Evolutionary conservation across 1,140 invertebrate genomes (phyloP), one percentile per base, ranked within the genome.

Genomic region (Rhopalosiphum padi): DNA sequence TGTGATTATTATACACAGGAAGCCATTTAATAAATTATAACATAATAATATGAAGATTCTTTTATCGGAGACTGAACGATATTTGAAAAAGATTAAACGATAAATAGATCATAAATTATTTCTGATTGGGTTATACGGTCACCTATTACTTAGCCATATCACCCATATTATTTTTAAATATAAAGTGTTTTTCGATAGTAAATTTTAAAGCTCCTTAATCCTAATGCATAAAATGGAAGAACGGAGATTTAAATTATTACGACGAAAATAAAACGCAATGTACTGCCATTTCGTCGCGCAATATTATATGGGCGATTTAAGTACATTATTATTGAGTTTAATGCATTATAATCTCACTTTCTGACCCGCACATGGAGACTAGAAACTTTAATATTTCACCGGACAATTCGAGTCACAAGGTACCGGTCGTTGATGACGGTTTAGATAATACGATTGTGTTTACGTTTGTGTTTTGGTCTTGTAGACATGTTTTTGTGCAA

Each of bases 271-370:
- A 77, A 77, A 77, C 30, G 15, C 15, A n/a, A 11, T 30, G 60
- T 68, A 68, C 60, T 23, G 30, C 30, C n/a, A 77, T 77, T 77
- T 77, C 15, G 60, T 77, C 60, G 30, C 60, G 60, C 21, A 35
- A 77, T 77, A 77, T 77, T 77, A 77, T 77, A 77, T n/a, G 60
- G 60, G 60, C 60, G 60, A 77, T 77, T n/a, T 77, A n/a, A n/a
- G 60, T 77, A 77, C n/a, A 30, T 77, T n/a, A n/a, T 77, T n/a
- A 6, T 77, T 77, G 60, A 4, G 4, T 77, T 77, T n/a, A 77
- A 77, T 77, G 18, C 60, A n/a, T 77, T 35, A 77, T 77, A 2
- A 77, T 77, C 30, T 77, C 0, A 21, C 2, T 51, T 51, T 51
- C 48, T 51, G 48, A 15, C 30, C 30, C 60, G 30, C 60, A n/a